Conservation (phyloP, 2,113 vertebrate species). For the chimpanzee (Pan troglodytes) region NHGRI_mPanTro3-v2.1_pri NC_072410.2:50064001-50064500, state of each 20-base stretch:
- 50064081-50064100: not conserved
- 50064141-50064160: not conserved
- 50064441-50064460: not conserved
- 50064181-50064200: not conserved
- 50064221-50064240: not conserved
- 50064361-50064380: slow-evolving; percentile 23
- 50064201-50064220: slow-evolving; percentile 21
- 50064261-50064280: slow-evolving; percentile 28
- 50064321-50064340: not conserved
- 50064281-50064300: not conserved
- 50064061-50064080: slow-evolving; percentile 48
- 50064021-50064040: slow-evolving; percentile 39
- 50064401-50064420: slow-evolving; percentile 11
- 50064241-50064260: not conserved
- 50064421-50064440: slow-evolving; percentile 8
- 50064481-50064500: not conserved
- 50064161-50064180: slow-evolving; percentile 45
- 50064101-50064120: slow-evolving; percentile 7
- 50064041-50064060: slow-evolving; percentile 11
- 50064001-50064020: slow-evolving; percentile 52
- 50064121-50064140: slow-evolving; percentile 18
- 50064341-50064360: not conserved
- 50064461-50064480: slow-evolving; percentile 1
- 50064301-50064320: not conserved
- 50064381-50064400: not conserved